Evolutionary conservation across 1,140 invertebrate genomes (phyloP).

Genomic region (Papilio dardanus): DNA sequence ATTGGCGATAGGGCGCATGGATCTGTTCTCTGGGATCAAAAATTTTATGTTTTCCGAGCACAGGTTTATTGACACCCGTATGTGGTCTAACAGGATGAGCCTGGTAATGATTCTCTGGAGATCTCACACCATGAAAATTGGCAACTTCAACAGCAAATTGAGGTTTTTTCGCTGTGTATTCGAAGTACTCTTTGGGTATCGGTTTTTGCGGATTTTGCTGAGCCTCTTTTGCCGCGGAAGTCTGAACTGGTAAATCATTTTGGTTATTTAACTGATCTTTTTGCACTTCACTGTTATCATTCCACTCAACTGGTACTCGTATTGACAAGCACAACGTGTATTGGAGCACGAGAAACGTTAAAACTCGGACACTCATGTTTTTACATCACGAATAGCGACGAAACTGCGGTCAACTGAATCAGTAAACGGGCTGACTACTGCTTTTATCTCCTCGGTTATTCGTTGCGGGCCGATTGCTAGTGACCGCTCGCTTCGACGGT

Average conservation of each 20-base stretch:
- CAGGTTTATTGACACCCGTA: conserved; percentile 56
- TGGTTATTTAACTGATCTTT: conserved; percentile 41
- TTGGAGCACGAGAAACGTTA: conserved; percentile 59
- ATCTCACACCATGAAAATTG: conserved; percentile 59
- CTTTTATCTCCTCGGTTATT: conserved; percentile 78
- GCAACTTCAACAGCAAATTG: conserved; percentile 70
- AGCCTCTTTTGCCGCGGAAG: conserved; percentile 37
- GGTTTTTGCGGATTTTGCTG: conserved; percentile 40
- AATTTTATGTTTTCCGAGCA: conserved; percentile 64
- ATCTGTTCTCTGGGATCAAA: conserved; percentile 50
- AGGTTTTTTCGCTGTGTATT: conserved; percentile 71
- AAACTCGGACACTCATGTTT: conserved; percentile 55
- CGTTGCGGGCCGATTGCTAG: conserved; percentile 68
- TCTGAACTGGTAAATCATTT: conserved; percentile 47
- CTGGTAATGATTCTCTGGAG: conserved; percentile 63
- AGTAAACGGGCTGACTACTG: conserved; percentile 52
- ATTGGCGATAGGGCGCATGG: conserved; percentile 58
- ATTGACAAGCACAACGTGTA: conserved; percentile 65
- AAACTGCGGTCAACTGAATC: conserved; percentile 67
- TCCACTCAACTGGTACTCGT: conserved; percentile 67
- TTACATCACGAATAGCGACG: conserved; percentile 68
- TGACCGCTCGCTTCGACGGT: conserved; percentile 65
- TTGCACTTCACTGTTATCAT: conserved; percentile 66
- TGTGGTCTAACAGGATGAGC: conserved; percentile 62
- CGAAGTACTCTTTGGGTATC: conserved; percentile 65